Evolutionary conservation across 1,140 invertebrate genomes (phyloP).

Genomic region (Thaumatotibia leucotreta): DNA sequence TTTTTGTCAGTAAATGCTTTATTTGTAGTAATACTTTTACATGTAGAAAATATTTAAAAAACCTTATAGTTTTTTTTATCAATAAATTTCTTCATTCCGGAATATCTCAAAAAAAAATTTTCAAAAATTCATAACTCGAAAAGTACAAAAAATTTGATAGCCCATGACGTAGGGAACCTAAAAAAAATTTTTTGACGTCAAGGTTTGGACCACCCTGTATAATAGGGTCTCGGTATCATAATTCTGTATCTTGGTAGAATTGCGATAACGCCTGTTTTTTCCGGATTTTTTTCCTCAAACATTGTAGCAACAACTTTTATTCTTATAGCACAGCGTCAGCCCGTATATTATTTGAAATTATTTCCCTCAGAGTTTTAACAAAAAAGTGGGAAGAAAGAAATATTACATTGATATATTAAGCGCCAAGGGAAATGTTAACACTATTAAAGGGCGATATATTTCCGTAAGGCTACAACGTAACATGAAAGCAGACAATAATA

Average conservation of each 20-base stretch:
- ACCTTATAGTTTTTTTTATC: no score
- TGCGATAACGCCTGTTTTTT: neutral
- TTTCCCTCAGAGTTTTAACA: neutral
- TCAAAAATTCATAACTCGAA: no score
- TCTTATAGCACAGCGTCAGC: neutral
- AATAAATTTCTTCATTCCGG: no score
- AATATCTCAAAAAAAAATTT: no score
- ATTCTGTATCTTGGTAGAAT: neutral
- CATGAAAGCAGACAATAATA: neutral
- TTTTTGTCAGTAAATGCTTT: no score
- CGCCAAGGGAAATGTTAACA: neutral
- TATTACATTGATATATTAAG: neutral
- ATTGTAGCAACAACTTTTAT: neutral
- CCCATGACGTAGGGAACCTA: no score
- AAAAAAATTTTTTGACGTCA: no score
- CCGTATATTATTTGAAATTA: neutral
- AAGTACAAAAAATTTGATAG: neutral
- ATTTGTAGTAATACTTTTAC: no score
- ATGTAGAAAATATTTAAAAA: no score
- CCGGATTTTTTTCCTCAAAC: neutral
- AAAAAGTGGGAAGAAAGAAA: neutral
- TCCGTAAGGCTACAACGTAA: neutral
- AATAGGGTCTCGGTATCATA: neutral
- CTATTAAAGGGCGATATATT: conserved; percentile 17
- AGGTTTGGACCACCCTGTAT: no score